A percentile compares a stretch with the other conserved stretches of the same genome.
Conservation (phyloP, 2,113 vertebrate species). For the Rhinoptilus africanus region DNA sequence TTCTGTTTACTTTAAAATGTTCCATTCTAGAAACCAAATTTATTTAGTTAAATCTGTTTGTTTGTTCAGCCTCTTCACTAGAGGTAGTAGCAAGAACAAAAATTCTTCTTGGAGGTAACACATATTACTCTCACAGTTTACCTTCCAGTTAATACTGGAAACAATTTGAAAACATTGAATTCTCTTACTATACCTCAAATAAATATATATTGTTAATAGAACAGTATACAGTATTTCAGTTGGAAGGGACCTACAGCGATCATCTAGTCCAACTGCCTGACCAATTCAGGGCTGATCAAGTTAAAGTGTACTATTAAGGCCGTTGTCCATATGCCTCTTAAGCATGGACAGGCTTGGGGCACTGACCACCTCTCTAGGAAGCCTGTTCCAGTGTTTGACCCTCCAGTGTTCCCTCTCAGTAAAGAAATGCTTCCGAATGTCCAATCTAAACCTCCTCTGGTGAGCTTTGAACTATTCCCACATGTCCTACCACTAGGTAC, state of each 20-base stretch:
- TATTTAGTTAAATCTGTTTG: neutral
- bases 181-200: neutral
- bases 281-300: neutral
- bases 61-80: neutral
- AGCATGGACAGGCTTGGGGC: neutral
- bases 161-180: neutral
- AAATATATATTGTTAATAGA: neutral
- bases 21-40: neutral
- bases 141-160: neutral
- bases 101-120: neutral
- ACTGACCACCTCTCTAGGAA: neutral
- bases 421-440: neutral
- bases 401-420: accelerated
- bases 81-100: neutral
- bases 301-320: neutral
- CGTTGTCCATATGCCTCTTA: neutral
- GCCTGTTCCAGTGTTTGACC: neutral
- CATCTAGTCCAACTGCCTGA: neutral
- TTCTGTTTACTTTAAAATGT: neutral
- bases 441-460: neutral
- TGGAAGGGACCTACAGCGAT: neutral
- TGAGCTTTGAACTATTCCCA: neutral
- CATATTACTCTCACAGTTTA: neutral
- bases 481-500: accelerated
- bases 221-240: neutral